Evolutionary conservation across 2,888 invertebrate genomes (phyloP).

Genomic region (Agrochola circellaris): DNA sequence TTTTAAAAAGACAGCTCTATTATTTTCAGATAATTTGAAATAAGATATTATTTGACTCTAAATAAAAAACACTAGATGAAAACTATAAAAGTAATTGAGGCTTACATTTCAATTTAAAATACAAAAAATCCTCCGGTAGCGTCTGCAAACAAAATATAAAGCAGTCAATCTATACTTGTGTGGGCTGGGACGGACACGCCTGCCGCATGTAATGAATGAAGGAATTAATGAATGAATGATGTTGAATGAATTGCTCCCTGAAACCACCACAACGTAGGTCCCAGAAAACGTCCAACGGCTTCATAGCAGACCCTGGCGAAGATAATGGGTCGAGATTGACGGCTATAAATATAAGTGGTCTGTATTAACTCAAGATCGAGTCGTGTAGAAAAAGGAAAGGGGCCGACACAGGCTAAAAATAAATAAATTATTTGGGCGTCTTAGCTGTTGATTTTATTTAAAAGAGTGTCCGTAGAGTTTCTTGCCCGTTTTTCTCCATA

Average conservation of each 20-base stretch:
- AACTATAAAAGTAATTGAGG: not conserved
- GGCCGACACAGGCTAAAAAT: not conserved
- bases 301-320: not conserved
- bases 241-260: too few species aligned
- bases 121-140: not conserved
- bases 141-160: slow-evolving; percentile 1
- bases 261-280: not conserved
- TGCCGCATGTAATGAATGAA: not conserved
- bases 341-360: not conserved
- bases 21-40: slow-evolving; percentile 2
- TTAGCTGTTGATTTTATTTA: too few species aligned
- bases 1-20: not conserved
- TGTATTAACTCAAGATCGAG: not conserved
- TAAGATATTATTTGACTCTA: slow-evolving; percentile 7
- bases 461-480: too few species aligned
- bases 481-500: too few species aligned
- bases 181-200: not conserved
- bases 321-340: not conserved
- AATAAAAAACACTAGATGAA: not conserved
- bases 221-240: too few species aligned
- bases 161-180: not conserved
- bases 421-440: not conserved
- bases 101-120: slow-evolving; percentile 11
- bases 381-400: not conserved
- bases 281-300: not conserved